A percentile compares a stretch with the other conserved stretches of the same genome.
phyloP scores from a whole-genome alignment of 2,797 vertebrate genomes.

The Pampus argenteus region DNA sequence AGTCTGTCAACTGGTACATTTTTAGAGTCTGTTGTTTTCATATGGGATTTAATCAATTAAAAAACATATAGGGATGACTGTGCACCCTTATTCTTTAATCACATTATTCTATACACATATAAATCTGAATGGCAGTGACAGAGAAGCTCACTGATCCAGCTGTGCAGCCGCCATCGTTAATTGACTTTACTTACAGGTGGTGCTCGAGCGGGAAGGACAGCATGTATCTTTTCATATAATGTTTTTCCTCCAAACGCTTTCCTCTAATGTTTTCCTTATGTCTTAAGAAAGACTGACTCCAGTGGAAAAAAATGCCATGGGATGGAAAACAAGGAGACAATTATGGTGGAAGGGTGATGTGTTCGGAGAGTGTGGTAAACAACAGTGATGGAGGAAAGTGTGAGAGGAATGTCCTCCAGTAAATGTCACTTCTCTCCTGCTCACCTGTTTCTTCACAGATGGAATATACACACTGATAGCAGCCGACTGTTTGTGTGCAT shows the following conservation, averaged over 20 bases:
- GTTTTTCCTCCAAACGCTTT: conserved; percentile 1
- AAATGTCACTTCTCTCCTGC: neutral
- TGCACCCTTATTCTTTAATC: neutral
- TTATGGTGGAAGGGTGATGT: conserved; percentile 6
- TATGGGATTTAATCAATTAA: neutral
- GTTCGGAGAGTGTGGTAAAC: neutral
- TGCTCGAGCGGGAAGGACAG: neutral
- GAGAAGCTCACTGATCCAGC: neutral
- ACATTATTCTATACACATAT: neutral
- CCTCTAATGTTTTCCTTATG: neutral
- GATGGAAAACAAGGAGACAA: conserved; percentile 23
- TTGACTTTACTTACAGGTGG: neutral
- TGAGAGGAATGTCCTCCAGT: neutral
- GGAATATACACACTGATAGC: neutral
- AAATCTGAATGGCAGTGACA: neutral
- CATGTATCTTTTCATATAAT: conserved; percentile 7
- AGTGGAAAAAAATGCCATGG: neutral
- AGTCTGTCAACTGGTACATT: neutral
- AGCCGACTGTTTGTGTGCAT: neutral
- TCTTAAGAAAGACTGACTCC: conserved; percentile 11
- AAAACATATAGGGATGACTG: neutral
- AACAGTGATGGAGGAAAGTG: neutral
- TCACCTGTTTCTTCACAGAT: neutral
- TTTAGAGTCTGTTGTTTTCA: neutral
- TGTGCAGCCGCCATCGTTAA: neutral